A percentile compares a stretch with the other conserved stretches of the same genome.
Evolutionary conservation across 2,888 invertebrate species (phyloP).

Genomic region (Ectemnius continuus): DNA sequence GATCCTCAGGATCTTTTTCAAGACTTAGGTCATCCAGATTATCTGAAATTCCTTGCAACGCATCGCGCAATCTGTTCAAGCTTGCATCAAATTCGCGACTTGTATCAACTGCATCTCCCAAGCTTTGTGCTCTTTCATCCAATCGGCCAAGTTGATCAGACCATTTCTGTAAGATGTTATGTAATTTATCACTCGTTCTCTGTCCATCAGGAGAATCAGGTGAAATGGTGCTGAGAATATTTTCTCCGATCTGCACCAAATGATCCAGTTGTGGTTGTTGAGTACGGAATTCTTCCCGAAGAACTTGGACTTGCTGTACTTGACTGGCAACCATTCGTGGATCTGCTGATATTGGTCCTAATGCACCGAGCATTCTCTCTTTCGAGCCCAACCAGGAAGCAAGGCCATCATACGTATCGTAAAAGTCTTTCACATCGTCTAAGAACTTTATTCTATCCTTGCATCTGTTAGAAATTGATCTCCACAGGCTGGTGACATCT

Average conservation of each 20-base stretch:
- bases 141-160: slow-evolving; percentile 87
- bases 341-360: slow-evolving; percentile 97
- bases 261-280: slow-evolving; percentile 95
- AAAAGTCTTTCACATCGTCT: slow-evolving; percentile 94
- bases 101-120: slow-evolving; percentile 95
- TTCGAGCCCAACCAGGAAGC: slow-evolving; percentile 94
- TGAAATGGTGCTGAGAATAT: slow-evolving; percentile 82
- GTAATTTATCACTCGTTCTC: slow-evolving; percentile 85
- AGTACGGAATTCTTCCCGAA: slow-evolving; percentile 95
- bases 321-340: slow-evolving; percentile 97
- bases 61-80: slow-evolving; percentile 89
- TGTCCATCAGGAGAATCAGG: slow-evolving; percentile 82
- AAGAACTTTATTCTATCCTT: slow-evolving; percentile 87
- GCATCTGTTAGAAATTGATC: slow-evolving; percentile 89
- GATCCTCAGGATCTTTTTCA: slow-evolving; percentile 92
- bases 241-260: slow-evolving; percentile 88
- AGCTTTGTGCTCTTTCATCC: slow-evolving; percentile 91
- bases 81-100: slow-evolving; percentile 96
- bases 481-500: slow-evolving; percentile 91
- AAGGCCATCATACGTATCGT: slow-evolving; percentile 91
- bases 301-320: slow-evolving; percentile 93
- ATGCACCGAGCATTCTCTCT: slow-evolving; percentile 95
- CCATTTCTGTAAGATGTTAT: slow-evolving; percentile 88
- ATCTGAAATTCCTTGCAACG: slow-evolving; percentile 92
- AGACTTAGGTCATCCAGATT: slow-evolving; percentile 89